phyloP scores from a whole-genome alignment of 2,797 vertebrate species.

The Anguilla marmorata region DNA sequence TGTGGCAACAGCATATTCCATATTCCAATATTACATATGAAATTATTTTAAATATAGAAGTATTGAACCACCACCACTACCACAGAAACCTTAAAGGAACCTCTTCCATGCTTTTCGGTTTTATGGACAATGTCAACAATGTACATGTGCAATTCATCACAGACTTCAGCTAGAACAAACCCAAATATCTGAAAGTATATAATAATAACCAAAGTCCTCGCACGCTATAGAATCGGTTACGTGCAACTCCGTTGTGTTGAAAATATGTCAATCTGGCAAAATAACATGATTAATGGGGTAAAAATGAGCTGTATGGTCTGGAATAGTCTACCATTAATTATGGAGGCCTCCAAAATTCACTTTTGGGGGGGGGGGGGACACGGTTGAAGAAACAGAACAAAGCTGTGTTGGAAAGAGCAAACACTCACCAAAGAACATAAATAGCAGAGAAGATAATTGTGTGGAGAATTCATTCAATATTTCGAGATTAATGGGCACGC shows the following conservation, averaged over 20 bases:
- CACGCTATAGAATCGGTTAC: constrained; percentile 24
- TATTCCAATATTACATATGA: no score
- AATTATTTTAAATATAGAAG: no score
- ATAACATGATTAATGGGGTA: constrained; percentile 20
- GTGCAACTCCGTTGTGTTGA: constrained; percentile 5
- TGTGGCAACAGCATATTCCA: no score
- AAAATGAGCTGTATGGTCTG: not conserved
- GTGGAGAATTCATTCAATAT: not conserved
- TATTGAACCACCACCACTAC: not conserved
- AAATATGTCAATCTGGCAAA: constrained; percentile 26
- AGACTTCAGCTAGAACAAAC: constrained; percentile 14
- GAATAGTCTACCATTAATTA: constrained; percentile 27
- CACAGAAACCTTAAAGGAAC: not conserved
- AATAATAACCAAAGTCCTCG: constrained; percentile 25
- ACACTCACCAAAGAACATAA: not conserved
- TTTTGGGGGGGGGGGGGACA: not conserved
- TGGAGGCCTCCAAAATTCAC: not conserved
- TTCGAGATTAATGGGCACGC: constrained; percentile 2
- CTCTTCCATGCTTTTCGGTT: not conserved
- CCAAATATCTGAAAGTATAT: not conserved
- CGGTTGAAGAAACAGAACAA: constrained; percentile 4
- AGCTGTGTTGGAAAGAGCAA: constrained; percentile 4
- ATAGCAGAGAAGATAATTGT: not conserved
- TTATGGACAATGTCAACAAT: not conserved
- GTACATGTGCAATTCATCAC: constrained; percentile 23